Evolutionary conservation across 2,888 invertebrate genomes (phyloP), one percentile per base, ranked within the genome.

Genomic region (Amphimallon solstitiale): DNA sequence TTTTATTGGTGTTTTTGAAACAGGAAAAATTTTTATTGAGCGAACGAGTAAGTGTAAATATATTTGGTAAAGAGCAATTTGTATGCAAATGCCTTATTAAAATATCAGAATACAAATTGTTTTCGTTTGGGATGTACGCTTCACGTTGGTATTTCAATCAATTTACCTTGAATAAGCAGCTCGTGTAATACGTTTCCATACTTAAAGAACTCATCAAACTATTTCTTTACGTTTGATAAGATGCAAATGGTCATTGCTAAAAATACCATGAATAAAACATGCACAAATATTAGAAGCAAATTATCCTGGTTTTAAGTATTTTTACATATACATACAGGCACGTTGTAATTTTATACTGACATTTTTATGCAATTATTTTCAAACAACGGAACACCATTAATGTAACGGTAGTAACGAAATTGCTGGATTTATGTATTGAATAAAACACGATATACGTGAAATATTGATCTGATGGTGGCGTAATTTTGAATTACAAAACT

Each of bases 51-150:
- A 66, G 64, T 65, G 69, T 68, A 69, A 69, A 71, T 69, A 67
- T 69, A 69, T 69, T 71, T 71, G 68, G 71, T 66, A 68, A 71
- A 49, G 66, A 63, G 71, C 63, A 65, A 69, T 71, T 71, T 69
- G 65, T 69, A 71, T 71, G 69, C 66, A 68, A 69, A 71, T 71
- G 40, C 38, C 56, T 56, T 56, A 56, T 56, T 56, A 56, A 56
- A 56, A 40, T 56, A 56, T 56, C 56, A 23, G 56, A 21, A 40
- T 56, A 56, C 40, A 56, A 56, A 56, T 56, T 56, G 56, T 56
- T 56, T 48, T 56, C 56, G 40, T 14, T 56, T 40, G 23, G 23
- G 40, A 56, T 35, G 29, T 23, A 56, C 21, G 56, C 10, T 40
- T 12, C 40, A 40, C 40, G 40, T 56, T 43, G 56, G 56, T 56